Base-by-base conservation (phyloP, 1,140 invertebrate genomes). In the Helicoverpa zea region DNA sequence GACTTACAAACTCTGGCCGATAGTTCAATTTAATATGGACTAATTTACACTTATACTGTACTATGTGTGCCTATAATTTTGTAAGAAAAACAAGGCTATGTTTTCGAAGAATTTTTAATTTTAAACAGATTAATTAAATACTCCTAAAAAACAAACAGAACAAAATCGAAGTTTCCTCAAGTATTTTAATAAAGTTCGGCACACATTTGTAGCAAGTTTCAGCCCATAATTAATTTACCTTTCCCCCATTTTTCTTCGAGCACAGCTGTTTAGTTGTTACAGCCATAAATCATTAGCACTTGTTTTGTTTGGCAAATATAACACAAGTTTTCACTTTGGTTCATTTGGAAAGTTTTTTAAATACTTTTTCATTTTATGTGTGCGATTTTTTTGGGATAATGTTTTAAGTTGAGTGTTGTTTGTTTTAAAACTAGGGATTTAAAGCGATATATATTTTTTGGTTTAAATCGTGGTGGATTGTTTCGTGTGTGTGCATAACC, bases 151-250 rank as follows among this genome's bases (percentile, higher is more conserved):
- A 35, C 35, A 35, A 35, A 35, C 35, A 35, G 7, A 35, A 35
- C 35, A 35, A 35, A 35, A 35, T 35, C 35, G 35, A 35, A 35
- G 1, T 35, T 35, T n/a, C n/a, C 35, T 35, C 35, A 35, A 35
- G 35, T 35, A 35, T 35, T 35, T 35, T 35, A 35, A 35, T 35
- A 35, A 56, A 56, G 14, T n/a, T 56, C 16, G 4, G 54, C 14
- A 56, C 18, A 3, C n/a, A 56, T 56, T 56, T 56, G 16, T 9
- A 16, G 14, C n/a, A 56, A 16, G 54, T n/a, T 16, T 56, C 3
- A 63, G 29, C 13, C 61, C 7, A 63, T 63, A 63, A 63, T 63
- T 63, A 30, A 63, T 29, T 35, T 35, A 35, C 61, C 61, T 63
- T 35, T 63, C 29, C 61, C 61, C 13, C 23, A 30, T 63, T 63